Evolutionary conservation across 2,113 vertebrate genomes (phyloP).

Genomic region (Paralichthys olivaceus): DNA sequence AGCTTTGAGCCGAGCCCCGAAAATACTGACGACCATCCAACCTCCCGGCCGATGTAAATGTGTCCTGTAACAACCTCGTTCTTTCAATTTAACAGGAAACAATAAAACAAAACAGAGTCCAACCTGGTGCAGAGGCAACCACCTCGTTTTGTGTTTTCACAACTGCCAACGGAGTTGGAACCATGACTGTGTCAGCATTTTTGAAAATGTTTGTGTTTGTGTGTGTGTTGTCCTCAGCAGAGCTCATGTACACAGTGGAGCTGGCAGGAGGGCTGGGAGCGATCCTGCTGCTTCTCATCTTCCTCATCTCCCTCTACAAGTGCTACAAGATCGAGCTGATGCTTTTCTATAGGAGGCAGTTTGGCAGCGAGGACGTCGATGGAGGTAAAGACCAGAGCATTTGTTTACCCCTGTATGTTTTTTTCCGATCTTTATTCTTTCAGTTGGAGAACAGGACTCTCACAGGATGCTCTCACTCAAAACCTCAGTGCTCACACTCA

Average conservation of each 20-base stretch:
- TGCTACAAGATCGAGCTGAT: constrained; percentile 98
- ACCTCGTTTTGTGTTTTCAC: not conserved
- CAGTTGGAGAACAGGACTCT: not conserved
- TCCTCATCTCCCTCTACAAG: constrained; percentile 96
- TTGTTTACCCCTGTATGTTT: not conserved
- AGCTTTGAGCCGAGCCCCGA: constrained; percentile 8
- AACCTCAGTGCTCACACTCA: too few species aligned
- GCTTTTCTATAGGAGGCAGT: constrained; percentile 97
- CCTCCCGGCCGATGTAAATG: constrained; percentile 30
- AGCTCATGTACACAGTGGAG: constrained; percentile 98
- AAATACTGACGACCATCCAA: constrained; percentile 21
- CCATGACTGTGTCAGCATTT: constrained; percentile 11
- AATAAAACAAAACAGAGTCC: not conserved
- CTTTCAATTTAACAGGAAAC: constrained; percentile 17
- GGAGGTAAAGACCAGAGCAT: constrained; percentile 86
- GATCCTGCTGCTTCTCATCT: constrained; percentile 94
- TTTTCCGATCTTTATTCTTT: not conserved
- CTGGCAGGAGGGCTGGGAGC: constrained; percentile 97
- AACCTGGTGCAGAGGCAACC: not conserved
- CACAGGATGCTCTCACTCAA: too few species aligned
- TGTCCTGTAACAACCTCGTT: constrained; percentile 17
- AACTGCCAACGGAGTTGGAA: not conserved
- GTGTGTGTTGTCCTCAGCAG: constrained; percentile 77
- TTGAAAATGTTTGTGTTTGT: constrained; percentile 34
- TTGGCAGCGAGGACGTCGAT: constrained; percentile 95